Conservation (phyloP, 2,797 vertebrate genomes). For the Oreortyx pictus region DNA sequence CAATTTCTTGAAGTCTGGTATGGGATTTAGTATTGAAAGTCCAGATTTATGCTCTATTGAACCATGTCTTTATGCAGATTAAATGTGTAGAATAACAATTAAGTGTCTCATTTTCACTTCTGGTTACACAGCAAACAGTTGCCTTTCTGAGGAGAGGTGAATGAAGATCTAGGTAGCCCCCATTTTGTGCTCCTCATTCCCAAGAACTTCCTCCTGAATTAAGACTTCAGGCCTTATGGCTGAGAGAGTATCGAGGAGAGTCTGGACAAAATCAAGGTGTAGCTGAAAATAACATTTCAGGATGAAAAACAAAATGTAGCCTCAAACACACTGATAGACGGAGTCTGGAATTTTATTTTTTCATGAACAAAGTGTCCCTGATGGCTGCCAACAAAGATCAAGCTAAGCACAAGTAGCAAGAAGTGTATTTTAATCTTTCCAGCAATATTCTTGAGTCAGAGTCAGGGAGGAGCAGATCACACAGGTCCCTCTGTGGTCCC, state of each 20-base stretch:
- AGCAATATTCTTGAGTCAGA: not conserved
- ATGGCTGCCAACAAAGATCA: not conserved
- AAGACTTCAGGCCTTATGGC: not conserved
- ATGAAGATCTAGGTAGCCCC: not conserved
- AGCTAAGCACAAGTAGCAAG: not conserved
- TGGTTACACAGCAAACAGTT: not conserved
- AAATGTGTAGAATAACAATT: not conserved
- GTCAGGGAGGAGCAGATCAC: not conserved
- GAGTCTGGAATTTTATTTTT: not conserved
- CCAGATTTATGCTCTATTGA: not conserved
- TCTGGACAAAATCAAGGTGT: not conserved
- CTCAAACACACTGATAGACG: not conserved
- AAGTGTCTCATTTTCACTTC: not conserved
- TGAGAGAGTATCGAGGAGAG: not conserved
- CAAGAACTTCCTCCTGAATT: not conserved
- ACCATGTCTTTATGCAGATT: not conserved
- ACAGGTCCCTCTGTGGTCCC: fast-evolving
- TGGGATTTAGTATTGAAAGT: not conserved
- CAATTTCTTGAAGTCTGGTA: not conserved
- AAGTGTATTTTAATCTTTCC: not conserved
- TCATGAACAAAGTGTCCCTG: not conserved
- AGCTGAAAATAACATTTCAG: not conserved
- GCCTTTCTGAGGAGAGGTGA: not conserved
- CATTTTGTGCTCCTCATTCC: not conserved
- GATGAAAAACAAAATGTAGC: not conserved